A percentile compares a stretch with the other conserved stretches of the same genome.
Conservation (phyloP, 1,140 invertebrate genomes). For the Drosophila bocki region DNA sequence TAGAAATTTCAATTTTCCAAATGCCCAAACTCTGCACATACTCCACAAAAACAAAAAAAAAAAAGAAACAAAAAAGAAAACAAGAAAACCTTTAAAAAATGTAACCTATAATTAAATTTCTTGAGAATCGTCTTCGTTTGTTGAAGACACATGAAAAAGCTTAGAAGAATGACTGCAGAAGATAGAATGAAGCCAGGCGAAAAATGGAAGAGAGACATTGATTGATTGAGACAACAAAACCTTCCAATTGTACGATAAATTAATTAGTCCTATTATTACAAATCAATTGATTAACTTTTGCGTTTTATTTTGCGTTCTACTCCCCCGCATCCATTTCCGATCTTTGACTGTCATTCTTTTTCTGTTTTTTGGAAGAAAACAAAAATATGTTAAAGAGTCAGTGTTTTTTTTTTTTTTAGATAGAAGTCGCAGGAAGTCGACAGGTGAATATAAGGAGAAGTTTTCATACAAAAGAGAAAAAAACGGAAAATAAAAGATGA, state of each 20-base stretch:
- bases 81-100: slow-evolving; percentile 1
- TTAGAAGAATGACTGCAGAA: slow-evolving; percentile 20
- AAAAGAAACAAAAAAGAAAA: slow-evolving; percentile 5
- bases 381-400: slow-evolving; percentile 25
- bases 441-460: slow-evolving; percentile 35
- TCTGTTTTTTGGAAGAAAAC: slow-evolving; percentile 17
- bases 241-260: slow-evolving; percentile 68
- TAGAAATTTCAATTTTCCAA: slow-evolving; percentile 30
- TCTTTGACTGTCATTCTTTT: slow-evolving; percentile 29
- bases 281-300: slow-evolving; percentile 27
- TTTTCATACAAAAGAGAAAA: slow-evolving; percentile 44
- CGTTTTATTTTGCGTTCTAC: slow-evolving; percentile 20
- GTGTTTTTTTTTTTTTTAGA: slow-evolving; percentile 31
- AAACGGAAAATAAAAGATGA: slow-evolving; percentile 29
- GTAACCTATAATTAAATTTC: slow-evolving; percentile 43
- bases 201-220: slow-evolving; percentile 6
- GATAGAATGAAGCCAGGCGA: not conserved
- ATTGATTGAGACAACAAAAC: slow-evolving; percentile 33
- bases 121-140: slow-evolving; percentile 66
- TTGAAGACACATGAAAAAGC: slow-evolving; percentile 51
- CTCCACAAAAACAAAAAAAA: slow-evolving; percentile 14
- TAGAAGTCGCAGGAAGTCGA: slow-evolving; percentile 40
- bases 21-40: slow-evolving; percentile 48
- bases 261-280: slow-evolving; percentile 52
- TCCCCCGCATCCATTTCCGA: slow-evolving; percentile 2